Base-by-base conservation (phyloP, 2,888 invertebrate species). In the Smittia aterrima region DNA sequence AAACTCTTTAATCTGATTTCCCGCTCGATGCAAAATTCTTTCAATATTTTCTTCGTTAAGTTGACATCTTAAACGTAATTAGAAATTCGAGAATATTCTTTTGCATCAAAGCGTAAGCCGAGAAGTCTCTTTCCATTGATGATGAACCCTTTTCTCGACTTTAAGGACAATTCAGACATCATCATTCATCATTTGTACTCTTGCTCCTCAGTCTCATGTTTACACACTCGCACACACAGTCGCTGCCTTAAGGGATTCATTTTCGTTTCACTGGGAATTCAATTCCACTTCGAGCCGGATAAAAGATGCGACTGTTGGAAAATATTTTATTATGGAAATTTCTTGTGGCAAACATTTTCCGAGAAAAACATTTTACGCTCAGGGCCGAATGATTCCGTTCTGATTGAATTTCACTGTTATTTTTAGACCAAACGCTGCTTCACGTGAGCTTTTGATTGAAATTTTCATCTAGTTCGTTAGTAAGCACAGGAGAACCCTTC, bases 141-240 rank as follows among this genome's bases (percentile, higher is more conserved):
- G 18, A 9, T 22, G 58, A 58, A 58, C 58, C 58, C 18, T 58
- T 58, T 22, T n/a, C 58, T 22, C 22, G 22, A 58, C 58, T 22
- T 58, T 6, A 18, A 58, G n/a, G 58, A 18, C 18, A 18, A 2
- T 6, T 18, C 20, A 58, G 58, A 58, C 58, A 22, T 58, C 18
- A 58, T 58, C 58, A 58, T 58, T 22, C 58, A 58, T 58, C 58
- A 58, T 58, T 58, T 58, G 47, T 47, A 47, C 47, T 3, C 47
- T n/a, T n/a, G n/a, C n/a, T n/a, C n/a, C n/a, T n/a, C n/a, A n/a
- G n/a, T n/a, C n/a, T 47, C 47, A 11, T 47, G 47, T 47, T 47
- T 47, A 47, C 47, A 6, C n/a, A 32, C 32, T 47, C 16, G 47
- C 47, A 58, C 58, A 58, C 58, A 22, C 58, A n/a, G n/a, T 58